phyloP scores from a whole-genome alignment of 2,797 vertebrate species.

The Sebastes iracundus region DNA sequence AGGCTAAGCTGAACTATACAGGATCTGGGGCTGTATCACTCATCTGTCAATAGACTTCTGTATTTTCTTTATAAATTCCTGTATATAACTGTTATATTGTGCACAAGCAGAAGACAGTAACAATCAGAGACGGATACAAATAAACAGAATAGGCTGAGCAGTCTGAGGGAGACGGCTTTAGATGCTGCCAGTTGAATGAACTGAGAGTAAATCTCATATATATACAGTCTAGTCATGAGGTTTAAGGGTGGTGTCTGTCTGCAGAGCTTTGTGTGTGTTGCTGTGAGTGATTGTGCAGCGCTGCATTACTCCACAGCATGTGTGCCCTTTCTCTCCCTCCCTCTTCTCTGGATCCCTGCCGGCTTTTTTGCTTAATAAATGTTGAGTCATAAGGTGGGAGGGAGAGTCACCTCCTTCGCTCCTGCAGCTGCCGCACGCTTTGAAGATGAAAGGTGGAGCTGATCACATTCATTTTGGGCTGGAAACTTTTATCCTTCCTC shows the following conservation, averaged over 20 bases:
- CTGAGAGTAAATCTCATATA: conserved; percentile 60
- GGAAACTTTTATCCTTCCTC: conserved; percentile 36
- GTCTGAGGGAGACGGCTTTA: conserved; percentile 10
- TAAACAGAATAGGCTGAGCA: background rate
- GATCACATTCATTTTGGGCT: conserved; percentile 46
- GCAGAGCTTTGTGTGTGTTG: conserved; percentile 39
- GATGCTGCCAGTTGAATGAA: conserved; percentile 32
- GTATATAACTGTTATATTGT: background rate
- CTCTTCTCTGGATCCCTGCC: conserved; percentile 35
- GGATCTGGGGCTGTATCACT: background rate
- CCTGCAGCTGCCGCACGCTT: conserved; percentile 35
- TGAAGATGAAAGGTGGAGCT: conserved; percentile 72
- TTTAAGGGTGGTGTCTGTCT: conserved; percentile 49
- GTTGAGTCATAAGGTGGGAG: conserved; percentile 67
- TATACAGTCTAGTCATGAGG: conserved; percentile 64
- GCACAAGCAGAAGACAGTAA: background rate
- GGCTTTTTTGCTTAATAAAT: conserved; percentile 44
- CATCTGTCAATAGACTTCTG: background rate
- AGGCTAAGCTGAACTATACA: background rate
- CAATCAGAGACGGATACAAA: background rate
- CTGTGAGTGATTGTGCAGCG: conserved; percentile 47
- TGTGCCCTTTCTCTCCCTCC: conserved; percentile 9
- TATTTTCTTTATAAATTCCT: background rate
- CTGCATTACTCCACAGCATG: conserved; percentile 46
- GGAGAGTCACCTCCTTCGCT: conserved; percentile 37